These are phyloP conservation scores for Leptodactylus fuscus DNA, from an alignment of 2,113 vertebrate genomes.

Conservation along the genomic window DNA sequence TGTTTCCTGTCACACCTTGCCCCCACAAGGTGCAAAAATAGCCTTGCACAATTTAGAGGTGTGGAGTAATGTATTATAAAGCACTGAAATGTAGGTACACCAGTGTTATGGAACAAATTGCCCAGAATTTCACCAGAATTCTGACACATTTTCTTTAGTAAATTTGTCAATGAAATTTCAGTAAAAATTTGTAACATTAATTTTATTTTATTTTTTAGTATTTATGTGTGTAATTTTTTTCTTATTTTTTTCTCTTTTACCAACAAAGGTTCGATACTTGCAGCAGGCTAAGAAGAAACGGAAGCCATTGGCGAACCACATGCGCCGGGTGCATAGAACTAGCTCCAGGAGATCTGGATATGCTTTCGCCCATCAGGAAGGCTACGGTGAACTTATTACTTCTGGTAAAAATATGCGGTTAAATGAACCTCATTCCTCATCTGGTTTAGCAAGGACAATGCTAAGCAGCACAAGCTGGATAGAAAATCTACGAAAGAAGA, in stretches of 20 bases:
- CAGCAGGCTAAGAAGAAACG: slow-evolving; percentile 76
- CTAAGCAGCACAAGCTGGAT: slow-evolving; percentile 71
- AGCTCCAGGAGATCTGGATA: slow-evolving; percentile 82
- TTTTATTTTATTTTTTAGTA: neutral
- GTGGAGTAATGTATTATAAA: too few species aligned
- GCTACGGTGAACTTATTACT: slow-evolving; percentile 82
- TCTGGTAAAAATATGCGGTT: slow-evolving; percentile 83
- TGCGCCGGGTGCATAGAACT: slow-evolving; percentile 75
- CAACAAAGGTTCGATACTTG: slow-evolving; percentile 76
- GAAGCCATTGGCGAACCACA: slow-evolving; percentile 70
- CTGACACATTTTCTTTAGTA: too few species aligned
- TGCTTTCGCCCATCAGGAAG: slow-evolving; percentile 85
- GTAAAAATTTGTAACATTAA: too few species aligned
- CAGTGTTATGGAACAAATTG: too few species aligned
- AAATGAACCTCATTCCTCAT: slow-evolving; percentile 63
- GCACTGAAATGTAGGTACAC: too few species aligned
- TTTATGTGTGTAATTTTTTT: too few species aligned
- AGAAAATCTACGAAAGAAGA: slow-evolving; percentile 72
- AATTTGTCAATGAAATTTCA: too few species aligned
- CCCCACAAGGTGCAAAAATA: too few species aligned
- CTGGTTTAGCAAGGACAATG: slow-evolving; percentile 64
- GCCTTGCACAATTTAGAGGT: too few species aligned
- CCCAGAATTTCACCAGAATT: too few species aligned
- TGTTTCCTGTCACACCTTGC: too few species aligned
- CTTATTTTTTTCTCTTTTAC: neutral